These are phyloP conservation scores for Eupithecia abbreviata DNA, from an alignment of 2,888 invertebrate species.

Conservation along the genomic window DNA sequence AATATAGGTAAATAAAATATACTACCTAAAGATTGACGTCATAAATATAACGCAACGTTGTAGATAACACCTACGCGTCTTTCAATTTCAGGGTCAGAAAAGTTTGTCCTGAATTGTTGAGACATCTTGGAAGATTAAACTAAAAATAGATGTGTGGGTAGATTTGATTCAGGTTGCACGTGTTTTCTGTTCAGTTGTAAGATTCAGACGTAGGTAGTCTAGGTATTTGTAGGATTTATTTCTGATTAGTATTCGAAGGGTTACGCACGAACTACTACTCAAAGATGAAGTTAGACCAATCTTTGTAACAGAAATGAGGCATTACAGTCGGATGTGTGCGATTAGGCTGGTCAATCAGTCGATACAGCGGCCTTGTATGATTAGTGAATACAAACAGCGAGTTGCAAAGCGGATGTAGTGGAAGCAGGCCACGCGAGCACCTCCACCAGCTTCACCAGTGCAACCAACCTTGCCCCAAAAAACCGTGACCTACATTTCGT, in stretches of 20 bases:
- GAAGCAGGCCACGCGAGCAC: conserved; percentile 67
- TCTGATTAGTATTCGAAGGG: neutral
- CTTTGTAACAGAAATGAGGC: conserved; percentile 53
- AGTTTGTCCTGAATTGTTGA: conserved; percentile 13
- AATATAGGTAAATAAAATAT: neutral
- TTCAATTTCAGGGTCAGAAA: conserved; percentile 19
- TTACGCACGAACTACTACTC: neutral
- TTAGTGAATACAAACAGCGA: conserved; percentile 69
- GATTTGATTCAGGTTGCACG: neutral
- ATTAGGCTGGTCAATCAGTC: conserved; percentile 71
- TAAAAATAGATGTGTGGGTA: conserved; percentile 17
- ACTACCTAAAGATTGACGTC: neutral
- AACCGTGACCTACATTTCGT: conserved; percentile 79
- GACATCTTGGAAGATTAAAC: conserved; percentile 5
- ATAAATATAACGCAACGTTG: neutral
- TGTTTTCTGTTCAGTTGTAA: neutral
- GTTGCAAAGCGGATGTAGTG: conserved; percentile 75
- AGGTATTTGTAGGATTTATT: neutral
- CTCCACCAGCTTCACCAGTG: conserved; percentile 52
- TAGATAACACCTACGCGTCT: neutral
- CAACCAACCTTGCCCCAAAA: conserved; percentile 81
- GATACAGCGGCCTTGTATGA: conserved; percentile 74
- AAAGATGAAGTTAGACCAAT: conserved; percentile 30
- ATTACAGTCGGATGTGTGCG: conserved; percentile 69
- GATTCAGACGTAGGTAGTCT: neutral